Conservation (phyloP, 2,797 vertebrate genomes). For the Corythornis leucogaster region DNA sequence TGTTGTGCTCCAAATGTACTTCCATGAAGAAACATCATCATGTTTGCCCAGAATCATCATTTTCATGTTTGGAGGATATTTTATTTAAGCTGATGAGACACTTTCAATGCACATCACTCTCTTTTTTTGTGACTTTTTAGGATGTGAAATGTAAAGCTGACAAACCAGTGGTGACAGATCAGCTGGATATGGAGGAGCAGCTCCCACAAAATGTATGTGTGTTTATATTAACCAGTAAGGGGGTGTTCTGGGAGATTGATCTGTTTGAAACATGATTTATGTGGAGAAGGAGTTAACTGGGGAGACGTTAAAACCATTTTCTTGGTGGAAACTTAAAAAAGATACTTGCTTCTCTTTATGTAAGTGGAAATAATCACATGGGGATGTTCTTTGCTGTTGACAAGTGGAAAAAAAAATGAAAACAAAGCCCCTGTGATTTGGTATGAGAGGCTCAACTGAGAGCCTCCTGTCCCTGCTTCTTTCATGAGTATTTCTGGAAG, state of each 20-base stretch:
- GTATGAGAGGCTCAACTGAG: neutral
- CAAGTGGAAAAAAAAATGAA: neutral
- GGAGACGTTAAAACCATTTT: neutral
- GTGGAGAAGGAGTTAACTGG: neutral
- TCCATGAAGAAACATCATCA: neutral
- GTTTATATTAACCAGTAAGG: neutral
- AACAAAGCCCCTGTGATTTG: neutral
- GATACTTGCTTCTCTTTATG: neutral
- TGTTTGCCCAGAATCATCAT: neutral
- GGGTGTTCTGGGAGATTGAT: neutral
- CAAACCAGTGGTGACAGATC: neutral
- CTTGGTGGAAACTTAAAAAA: neutral
- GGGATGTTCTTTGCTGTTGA: neutral
- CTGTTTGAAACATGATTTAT: neutral
- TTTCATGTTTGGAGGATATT: neutral
- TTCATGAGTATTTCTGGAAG: neutral
- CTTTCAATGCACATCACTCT: neutral
- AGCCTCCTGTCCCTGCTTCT: neutral
- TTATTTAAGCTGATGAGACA: neutral
- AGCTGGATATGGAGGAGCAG: constrained; percentile 51
- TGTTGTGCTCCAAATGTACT: neutral
- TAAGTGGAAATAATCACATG: neutral
- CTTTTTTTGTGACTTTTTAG: constrained; percentile 47
- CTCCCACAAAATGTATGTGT: constrained; percentile 52
- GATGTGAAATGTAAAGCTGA: constrained; percentile 48